Evolutionary conservation across 2,797 vertebrate species (phyloP).

Genomic region (Argya squamiceps): DNA sequence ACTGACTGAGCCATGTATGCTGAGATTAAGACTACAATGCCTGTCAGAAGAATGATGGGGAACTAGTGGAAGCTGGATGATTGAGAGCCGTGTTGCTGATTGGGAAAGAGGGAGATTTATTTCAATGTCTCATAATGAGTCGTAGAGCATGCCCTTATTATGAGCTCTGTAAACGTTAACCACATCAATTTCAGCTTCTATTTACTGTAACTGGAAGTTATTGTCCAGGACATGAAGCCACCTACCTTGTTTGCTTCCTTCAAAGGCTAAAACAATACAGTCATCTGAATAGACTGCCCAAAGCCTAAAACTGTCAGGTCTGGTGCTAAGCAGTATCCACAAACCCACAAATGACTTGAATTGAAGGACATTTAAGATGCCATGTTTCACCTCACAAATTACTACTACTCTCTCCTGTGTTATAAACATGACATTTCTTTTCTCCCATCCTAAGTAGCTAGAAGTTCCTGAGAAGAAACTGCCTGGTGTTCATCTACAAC

Average conservation of each 20-base stretch:
- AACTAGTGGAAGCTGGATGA: not conserved
- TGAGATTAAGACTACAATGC: not conserved
- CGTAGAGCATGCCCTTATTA: not conserved
- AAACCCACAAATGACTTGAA: not conserved
- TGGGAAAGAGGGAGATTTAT: not conserved
- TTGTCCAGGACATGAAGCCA: not conserved
- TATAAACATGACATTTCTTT: not conserved
- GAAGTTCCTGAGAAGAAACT: not conserved
- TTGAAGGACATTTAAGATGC: not conserved
- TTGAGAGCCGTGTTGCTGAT: not conserved
- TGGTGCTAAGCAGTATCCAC: not conserved
- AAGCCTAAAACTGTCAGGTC: not conserved
- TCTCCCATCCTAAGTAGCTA: too few relatives aligned
- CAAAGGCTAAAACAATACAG: not conserved
- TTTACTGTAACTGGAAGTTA: not conserved
- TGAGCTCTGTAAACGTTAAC: not conserved
- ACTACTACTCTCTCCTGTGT: not conserved
- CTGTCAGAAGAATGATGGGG: not conserved
- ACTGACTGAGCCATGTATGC: too few relatives aligned
- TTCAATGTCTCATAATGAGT: not conserved
- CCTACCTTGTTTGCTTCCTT: not conserved
- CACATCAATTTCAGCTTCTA: not conserved
- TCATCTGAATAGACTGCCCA: not conserved
- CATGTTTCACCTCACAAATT: not conserved
- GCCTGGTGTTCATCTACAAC: not conserved